Conservation (phyloP, 2,888 invertebrate genomes). For the Orthonevra nobilis region DNA sequence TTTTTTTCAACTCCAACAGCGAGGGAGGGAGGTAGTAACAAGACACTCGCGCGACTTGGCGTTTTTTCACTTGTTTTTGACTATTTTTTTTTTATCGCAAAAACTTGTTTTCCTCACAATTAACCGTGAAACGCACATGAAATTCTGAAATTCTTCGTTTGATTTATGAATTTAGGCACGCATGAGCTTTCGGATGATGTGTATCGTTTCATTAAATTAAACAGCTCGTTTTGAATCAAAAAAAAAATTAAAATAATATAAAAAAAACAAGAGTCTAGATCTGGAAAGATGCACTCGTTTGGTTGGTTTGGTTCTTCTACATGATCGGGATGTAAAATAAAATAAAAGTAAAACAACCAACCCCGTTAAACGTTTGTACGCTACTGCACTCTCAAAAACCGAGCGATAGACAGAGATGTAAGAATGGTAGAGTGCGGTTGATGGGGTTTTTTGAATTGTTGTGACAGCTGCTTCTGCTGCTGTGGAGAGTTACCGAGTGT, state of each 20-base stretch:
- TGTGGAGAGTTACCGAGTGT: slow-evolving; percentile 7
- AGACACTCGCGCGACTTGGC: slow-evolving; percentile 38
- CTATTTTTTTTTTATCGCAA: slow-evolving; percentile 36
- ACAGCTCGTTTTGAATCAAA: slow-evolving; percentile 11
- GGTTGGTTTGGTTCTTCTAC: slow-evolving; percentile 33
- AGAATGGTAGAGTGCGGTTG: slow-evolving; percentile 17
- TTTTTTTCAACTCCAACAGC: background rate
- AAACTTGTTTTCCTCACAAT: slow-evolving; percentile 62
- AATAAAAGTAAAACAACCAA: slow-evolving; percentile 46
- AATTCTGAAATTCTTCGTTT: slow-evolving; percentile 23
- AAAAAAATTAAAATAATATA: slow-evolving; percentile 32
- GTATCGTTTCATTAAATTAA: slow-evolving; percentile 8
- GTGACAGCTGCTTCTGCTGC: slow-evolving; percentile 39
- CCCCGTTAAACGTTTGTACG: slow-evolving; percentile 24
- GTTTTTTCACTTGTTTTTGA: slow-evolving; percentile 22
- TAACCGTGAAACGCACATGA: slow-evolving; percentile 58
- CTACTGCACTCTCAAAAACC: slow-evolving; percentile 19
- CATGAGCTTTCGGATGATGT: slow-evolving; percentile 12
- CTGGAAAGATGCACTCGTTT: slow-evolving; percentile 6
- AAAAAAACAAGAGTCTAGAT: slow-evolving; percentile 22
- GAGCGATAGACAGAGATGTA: slow-evolving; percentile 56
- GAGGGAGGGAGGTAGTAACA: slow-evolving; percentile 43
- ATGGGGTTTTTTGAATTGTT: slow-evolving; percentile 31
- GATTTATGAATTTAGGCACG: slow-evolving; percentile 13
- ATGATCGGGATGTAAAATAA: slow-evolving; percentile 51